A percentile compares a stretch with the other conserved stretches of the same genome.
These are phyloP conservation scores for Noctuana brunneofusca DNA, from an alignment of 2,888 invertebrate genomes.

Conservation along the genomic window DNA sequence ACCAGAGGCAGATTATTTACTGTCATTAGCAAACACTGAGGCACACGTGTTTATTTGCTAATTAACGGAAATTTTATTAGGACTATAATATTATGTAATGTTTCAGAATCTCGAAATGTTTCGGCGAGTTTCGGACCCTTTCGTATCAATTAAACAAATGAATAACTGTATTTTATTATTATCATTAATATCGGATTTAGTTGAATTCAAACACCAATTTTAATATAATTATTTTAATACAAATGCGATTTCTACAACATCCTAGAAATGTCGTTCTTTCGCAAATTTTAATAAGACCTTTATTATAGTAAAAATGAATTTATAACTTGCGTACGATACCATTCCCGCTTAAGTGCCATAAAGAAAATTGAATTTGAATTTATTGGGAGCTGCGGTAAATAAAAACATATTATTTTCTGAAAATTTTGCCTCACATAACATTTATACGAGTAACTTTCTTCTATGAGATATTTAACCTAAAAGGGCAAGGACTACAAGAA, in stretches of 20 bases:
- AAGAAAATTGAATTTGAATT: slow-evolving; percentile 28
- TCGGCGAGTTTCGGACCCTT: no score
- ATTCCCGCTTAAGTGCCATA: slow-evolving; percentile 25
- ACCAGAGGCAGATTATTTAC: slow-evolving; percentile 32
- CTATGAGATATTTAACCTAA: no score
- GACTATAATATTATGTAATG: background rate
- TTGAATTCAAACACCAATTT: no score
- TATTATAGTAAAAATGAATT: slow-evolving; percentile 22
- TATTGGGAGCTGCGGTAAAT: background rate
- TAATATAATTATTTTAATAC: no score
- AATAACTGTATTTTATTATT: no score
- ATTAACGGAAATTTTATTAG: background rate
- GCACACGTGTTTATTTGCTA: slow-evolving; percentile 6
- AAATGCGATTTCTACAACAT: background rate
- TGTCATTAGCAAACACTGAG: slow-evolving; percentile 26
- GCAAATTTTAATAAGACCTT: slow-evolving; percentile 19
- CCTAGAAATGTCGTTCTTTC: background rate
- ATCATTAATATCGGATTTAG: no score
- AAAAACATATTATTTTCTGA: background rate
- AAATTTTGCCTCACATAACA: background rate
- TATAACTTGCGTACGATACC: slow-evolving; percentile 4
- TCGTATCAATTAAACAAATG: no score
- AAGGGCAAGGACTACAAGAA: background rate
- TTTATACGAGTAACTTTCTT: no score
- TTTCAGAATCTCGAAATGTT: no score